Percentiles rank a stretch among this genome's conserved stretches.
phyloP scores from a whole-genome alignment of 2,888 invertebrate genomes.

The Luffia ferchaultella region DNA sequence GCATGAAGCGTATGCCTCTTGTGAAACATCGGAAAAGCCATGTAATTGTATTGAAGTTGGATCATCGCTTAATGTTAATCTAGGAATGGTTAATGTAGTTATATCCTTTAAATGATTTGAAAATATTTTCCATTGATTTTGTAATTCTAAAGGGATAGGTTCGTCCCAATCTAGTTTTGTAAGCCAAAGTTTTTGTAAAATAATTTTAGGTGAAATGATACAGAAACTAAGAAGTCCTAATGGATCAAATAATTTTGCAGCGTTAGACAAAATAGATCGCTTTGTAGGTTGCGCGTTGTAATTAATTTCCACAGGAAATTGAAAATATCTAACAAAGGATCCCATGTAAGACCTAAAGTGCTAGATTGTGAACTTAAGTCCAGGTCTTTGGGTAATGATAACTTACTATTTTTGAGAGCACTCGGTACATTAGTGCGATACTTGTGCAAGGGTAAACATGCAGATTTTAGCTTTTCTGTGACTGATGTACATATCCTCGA shows the following conservation, averaged over 20 bases:
- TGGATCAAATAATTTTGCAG: constrained; percentile 19
- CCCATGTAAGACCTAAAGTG: constrained; percentile 15
- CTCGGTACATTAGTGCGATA: constrained; percentile 18
- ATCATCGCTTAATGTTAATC: constrained; percentile 9
- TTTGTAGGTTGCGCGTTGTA: constrained; percentile 13
- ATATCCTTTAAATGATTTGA: constrained; percentile 6
- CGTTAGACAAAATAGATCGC: too few relatives aligned
- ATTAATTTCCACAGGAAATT: too few relatives aligned
- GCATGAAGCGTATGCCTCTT: constrained; percentile 17
- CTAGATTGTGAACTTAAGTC: too few relatives aligned
- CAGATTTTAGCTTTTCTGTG: too few relatives aligned
- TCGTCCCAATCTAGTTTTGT: constrained; percentile 19
- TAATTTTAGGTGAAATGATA: constrained; percentile 16
- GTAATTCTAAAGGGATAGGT: constrained; percentile 12
- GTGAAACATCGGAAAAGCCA: constrained; percentile 17
- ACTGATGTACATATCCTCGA: not conserved
- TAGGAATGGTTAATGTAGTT: constrained; percentile 10
- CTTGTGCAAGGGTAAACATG: too few relatives aligned
- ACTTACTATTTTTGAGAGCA: constrained; percentile 5
- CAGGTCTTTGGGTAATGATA: not conserved
- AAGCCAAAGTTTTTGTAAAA: constrained; percentile 20
- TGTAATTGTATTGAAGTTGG: constrained; percentile 12
- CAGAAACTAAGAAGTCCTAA: constrained; percentile 15
- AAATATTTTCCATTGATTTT: constrained; percentile 10
- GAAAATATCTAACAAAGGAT: too few relatives aligned